These are phyloP conservation scores for Idaea aversata DNA, from an alignment of 2,888 invertebrate species.

Conservation along the genomic window DNA sequence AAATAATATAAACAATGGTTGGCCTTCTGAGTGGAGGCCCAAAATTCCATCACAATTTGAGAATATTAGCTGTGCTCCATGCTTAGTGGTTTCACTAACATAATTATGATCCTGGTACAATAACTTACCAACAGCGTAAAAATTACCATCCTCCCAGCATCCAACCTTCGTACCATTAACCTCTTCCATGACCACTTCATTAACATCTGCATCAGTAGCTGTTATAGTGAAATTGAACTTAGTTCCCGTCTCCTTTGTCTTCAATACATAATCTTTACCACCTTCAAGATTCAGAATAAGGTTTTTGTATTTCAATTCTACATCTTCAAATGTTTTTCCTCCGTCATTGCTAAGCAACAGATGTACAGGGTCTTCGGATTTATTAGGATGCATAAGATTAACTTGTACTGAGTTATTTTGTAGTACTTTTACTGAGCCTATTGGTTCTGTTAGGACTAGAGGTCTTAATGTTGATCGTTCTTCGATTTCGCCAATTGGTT, in stretches of 20 bases:
- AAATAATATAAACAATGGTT: too few species aligned
- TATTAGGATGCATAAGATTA: conserved; percentile 62
- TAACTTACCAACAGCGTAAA: conserved; percentile 66
- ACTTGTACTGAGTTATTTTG: conserved; percentile 75
- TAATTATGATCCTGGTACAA: neutral
- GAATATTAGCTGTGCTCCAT: too few species aligned
- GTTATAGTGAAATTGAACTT: conserved; percentile 74
- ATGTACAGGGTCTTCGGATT: conserved; percentile 62
- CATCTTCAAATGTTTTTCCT: conserved; percentile 58
- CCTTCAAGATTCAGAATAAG: conserved; percentile 67
- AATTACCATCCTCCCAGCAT: conserved; percentile 59
- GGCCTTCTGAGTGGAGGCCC: too few species aligned
- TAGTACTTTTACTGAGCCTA: conserved; percentile 69
- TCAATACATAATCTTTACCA: conserved; percentile 68
- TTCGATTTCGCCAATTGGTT: conserved; percentile 39
- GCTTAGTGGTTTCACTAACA: too few species aligned
- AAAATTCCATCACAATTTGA: too few species aligned
- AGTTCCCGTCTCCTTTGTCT: conserved; percentile 72
- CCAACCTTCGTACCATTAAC: conserved; percentile 48
- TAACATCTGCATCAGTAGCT: conserved; percentile 38
- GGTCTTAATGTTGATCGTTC: conserved; percentile 43
- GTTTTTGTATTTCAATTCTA: conserved; percentile 64
- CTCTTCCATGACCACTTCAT: conserved; percentile 46
- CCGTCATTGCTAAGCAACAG: conserved; percentile 65
- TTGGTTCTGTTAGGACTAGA: conserved; percentile 62